These are phyloP conservation scores for Struthio camelus DNA, from an alignment of 2,113 vertebrate species.

Conservation along the genomic window DNA sequence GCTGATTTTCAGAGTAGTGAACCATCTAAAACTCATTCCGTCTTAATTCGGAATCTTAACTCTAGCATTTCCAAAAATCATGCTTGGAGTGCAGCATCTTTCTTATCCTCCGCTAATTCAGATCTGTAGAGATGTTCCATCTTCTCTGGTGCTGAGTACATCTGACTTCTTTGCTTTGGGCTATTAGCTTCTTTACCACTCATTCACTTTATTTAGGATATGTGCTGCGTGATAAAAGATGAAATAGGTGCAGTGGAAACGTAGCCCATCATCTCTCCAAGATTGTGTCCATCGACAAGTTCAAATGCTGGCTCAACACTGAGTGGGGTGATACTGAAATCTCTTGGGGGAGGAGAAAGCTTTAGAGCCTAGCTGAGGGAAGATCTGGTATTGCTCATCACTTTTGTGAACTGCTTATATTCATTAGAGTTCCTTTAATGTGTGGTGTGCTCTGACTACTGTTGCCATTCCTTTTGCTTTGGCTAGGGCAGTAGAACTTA, in stretches of 20 bases:
- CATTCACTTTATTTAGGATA: neutral
- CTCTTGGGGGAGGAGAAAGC: neutral
- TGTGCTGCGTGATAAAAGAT: neutral
- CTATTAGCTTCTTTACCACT: neutral
- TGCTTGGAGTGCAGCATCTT: neutral
- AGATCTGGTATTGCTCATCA: neutral
- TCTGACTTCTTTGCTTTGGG: neutral
- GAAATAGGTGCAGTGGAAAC: neutral
- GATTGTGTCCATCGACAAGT: neutral
- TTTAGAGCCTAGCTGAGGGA: neutral
- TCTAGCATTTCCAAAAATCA: neutral
- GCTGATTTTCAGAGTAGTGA: neutral
- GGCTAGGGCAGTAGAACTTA: neutral
- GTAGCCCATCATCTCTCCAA: neutral
- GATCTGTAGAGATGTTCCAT: neutral
- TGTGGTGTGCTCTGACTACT: neutral
- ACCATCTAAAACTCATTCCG: neutral
- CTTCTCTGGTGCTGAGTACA: neutral
- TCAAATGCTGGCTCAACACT: rapidly evolving
- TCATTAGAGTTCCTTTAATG: neutral
- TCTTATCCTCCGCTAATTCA: neutral
- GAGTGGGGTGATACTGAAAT: neutral
- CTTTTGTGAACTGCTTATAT: neutral
- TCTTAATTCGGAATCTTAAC: neutral
- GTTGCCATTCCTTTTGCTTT: neutral